Evolutionary conservation across 2,888 invertebrate species (phyloP).

Genomic region (Volucella inflata): DNA sequence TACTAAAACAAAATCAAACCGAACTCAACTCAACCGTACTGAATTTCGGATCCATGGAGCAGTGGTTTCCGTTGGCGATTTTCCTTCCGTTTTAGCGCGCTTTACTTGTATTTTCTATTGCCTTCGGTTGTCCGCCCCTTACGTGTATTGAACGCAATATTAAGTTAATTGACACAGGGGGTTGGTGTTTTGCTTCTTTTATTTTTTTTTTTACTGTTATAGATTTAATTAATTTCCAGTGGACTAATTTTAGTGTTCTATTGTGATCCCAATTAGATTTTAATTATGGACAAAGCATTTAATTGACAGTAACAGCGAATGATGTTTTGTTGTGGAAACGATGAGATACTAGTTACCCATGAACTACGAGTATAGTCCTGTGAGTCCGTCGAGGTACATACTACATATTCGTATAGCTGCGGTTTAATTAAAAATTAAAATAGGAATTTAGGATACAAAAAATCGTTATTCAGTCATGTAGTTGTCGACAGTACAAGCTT

Average conservation of each 20-base stretch:
- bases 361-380: no score
- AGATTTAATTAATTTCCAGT: conserved; percentile 57
- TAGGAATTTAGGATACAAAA: conserved; percentile 17
- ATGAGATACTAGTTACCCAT: neutral
- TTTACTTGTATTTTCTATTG: neutral
- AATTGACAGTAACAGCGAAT: conserved; percentile 55
- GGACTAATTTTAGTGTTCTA: conserved; percentile 29
- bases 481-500: neutral
- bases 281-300: conserved; percentile 47
- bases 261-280: conserved; percentile 54
- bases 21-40: neutral
- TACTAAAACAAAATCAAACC: conserved; percentile 6
- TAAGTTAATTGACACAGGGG: conserved; percentile 28
- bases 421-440: conserved; percentile 51
- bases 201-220: conserved; percentile 5
- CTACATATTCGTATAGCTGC: neutral
- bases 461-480: neutral
- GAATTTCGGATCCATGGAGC: neutral
- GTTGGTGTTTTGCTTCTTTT: neutral
- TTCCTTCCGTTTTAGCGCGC: neutral
- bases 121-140: neutral
- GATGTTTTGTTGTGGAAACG: conserved; percentile 18
- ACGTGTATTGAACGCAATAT: conserved; percentile 26
- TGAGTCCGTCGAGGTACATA: no score
- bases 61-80: neutral